Evolutionary conservation across 2,888 invertebrate genomes (phyloP), one percentile per base, ranked within the genome.

Genomic region (Dinocampus coccinellae): DNA sequence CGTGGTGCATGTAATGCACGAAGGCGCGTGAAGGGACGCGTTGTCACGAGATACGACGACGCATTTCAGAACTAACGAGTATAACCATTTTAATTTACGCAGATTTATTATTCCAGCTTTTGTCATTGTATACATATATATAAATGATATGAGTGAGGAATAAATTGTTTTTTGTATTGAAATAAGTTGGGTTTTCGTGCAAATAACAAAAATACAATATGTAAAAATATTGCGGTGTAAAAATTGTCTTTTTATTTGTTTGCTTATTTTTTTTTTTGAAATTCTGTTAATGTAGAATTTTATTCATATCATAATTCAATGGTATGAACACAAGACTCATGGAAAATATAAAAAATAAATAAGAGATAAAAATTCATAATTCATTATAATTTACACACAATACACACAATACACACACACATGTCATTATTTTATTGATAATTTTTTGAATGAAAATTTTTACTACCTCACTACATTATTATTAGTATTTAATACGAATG

Each of bases 1-100:
- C 29, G 16, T 63, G 63, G 63, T 34, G 64, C 64, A 64, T 53
- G 64, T 64, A 64, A 64, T 64, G 64, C 53, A 64, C 64, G 22
- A 53, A 47, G 47, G 64, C 34, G 64, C 64, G 34, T n/a, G n/a
- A 63, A 47, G 47, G 47, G 63, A 63, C 58, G 52, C 70, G 47
- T 70, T 70, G 70, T 70, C 64, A 64, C 58, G 42, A 70, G 60
- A 70, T 70, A 70, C 64, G 70, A 70, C 52, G 58, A 70, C 64
- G 63, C 64, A 58, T 64, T 70, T 70, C 58, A 47, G 47, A 34
- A 26, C 57, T 70, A 70, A 70, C 70, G 70, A 70, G 70, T 58
- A 42, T 26, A 58, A 57, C 66, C 57, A 58, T 58, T 70, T 70
- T 64, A 70, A 70, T 70, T 70, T 64, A 64, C 64, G 26, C 64